Percentiles rank a stretch among this genome's conserved stretches.
Conservation (phyloP, 2,888 invertebrate genomes). For the Mimumesa dahlbomi region DNA sequence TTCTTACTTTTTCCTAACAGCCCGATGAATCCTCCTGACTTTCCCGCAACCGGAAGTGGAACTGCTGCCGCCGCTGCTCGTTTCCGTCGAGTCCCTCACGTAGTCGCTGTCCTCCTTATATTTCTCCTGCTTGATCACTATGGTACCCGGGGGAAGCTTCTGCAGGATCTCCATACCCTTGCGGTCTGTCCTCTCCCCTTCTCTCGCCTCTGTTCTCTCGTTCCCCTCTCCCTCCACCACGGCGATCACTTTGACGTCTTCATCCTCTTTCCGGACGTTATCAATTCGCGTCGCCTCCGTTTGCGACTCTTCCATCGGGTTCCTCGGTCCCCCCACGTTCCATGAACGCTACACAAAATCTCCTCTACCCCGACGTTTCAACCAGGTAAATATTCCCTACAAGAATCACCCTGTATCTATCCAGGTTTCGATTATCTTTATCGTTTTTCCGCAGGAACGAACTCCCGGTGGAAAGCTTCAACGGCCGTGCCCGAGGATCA, state of each 20-base stretch:
- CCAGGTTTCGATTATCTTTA: no score
- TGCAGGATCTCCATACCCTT: conserved; percentile 58
- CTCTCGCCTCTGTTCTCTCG: conserved; percentile 1
- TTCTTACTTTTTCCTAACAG: conserved; percentile 63
- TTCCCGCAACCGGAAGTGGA: conserved; percentile 55
- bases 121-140: conserved; percentile 63
- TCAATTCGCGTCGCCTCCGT: not conserved
- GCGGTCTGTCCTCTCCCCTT: conserved; percentile 23
- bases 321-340: not conserved
- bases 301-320: not conserved
- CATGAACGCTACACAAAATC: no score
- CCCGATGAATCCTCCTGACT: conserved; percentile 58
- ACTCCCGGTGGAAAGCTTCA: no score
- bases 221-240: conserved; percentile 47
- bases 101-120: conserved; percentile 64
- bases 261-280: conserved; percentile 7
- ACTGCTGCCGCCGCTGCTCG: conserved; percentile 54
- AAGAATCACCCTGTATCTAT: no score
- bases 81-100: conserved; percentile 56
- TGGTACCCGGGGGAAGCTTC: conserved; percentile 65
- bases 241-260: conserved; percentile 48
- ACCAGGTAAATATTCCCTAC: no score
- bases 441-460: no score
- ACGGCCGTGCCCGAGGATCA: no score
- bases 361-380: no score